Conservation (phyloP, 1,140 invertebrate genomes). For the Mizuhopecten yessoensis region DNA sequence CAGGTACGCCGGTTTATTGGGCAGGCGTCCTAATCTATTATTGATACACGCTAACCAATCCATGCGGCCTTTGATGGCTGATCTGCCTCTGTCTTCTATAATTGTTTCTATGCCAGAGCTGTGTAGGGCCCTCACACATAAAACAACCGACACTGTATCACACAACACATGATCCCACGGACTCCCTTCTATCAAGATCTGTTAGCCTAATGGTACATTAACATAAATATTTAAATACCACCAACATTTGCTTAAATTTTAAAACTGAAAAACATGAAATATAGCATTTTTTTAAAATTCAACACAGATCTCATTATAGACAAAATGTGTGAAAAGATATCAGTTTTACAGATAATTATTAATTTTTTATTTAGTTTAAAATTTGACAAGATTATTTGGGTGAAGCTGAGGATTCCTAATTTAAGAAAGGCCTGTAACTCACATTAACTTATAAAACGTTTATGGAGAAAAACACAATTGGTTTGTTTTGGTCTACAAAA, state of each 20-base stretch:
- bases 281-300: too few species aligned
- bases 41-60: slow-evolving; percentile 7
- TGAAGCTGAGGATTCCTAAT: too few species aligned
- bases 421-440: too few species aligned
- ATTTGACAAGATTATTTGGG: too few species aligned
- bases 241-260: background rate
- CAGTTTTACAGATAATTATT: too few species aligned
- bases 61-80: slow-evolving; percentile 22
- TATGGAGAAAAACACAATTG: too few species aligned
- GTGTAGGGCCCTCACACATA: slow-evolving; percentile 36
- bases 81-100: slow-evolving; percentile 1
- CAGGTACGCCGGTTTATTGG: slow-evolving; percentile 17
- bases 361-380: too few species aligned
- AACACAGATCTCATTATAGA: too few species aligned
- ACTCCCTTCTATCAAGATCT: too few species aligned
- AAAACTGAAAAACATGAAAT: background rate
- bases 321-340: too few species aligned
- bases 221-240: background rate
- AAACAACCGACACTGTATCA: background rate
- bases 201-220: background rate
- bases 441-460: too few species aligned
- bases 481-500: too few species aligned
- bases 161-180: background rate
- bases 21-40: background rate
- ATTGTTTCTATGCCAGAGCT: slow-evolving; percentile 13